Evolutionary conservation across 2,797 vertebrate species (phyloP), one percentile per base, ranked within the genome.

Genomic region (Sebastes trivittatus): DNA sequence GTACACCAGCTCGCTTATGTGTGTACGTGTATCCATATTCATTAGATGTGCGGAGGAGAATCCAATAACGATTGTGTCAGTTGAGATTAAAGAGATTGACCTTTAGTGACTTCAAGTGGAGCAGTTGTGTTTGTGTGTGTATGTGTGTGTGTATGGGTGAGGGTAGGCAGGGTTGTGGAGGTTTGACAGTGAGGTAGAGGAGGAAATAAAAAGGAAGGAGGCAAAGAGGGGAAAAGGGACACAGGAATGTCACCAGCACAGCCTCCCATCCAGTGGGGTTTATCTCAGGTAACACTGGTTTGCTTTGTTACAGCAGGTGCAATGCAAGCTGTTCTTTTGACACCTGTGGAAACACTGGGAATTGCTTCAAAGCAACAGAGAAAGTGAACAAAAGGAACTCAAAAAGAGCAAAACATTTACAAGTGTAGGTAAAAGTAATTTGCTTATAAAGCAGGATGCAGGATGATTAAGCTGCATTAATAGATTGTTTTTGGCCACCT

Each of bases 31-130:
- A 90, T 95, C 88, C 89, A 94, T 96, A 95, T 95, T 95, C 93
- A 95, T 96, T 89, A 94, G 87, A 79, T 54, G 67, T 72, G 76
- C 14, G 34, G 77, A 83, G 83, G 86, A 87, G 87, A 92, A 93
- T 88, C 91, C 93, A 91, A 93, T 94, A 94, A 95, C 59, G 84
- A 88, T 59, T 81, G 91, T 94, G 94, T 95, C 93, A 94, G 71
- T 84, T 75, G 87, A 93, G 94, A 95, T 96, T 94, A 94, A 94
- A 90, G 91, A 93, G 90, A 93, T 52, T 93, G 93, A 94, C 93
- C 94, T 95, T 93, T 94, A 76, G 85, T 83, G 86, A 84, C 88
- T 92, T 82, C 67, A 85, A 81, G 77, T 78, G 76, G 72, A 80
- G 84, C 76, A 75, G 52, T 32, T 42, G 69, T 55, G 65, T 56